These are phyloP conservation scores for Bambusicola thoracicus DNA, from an alignment of 2,113 vertebrate genomes.

Conservation along the genomic window DNA sequence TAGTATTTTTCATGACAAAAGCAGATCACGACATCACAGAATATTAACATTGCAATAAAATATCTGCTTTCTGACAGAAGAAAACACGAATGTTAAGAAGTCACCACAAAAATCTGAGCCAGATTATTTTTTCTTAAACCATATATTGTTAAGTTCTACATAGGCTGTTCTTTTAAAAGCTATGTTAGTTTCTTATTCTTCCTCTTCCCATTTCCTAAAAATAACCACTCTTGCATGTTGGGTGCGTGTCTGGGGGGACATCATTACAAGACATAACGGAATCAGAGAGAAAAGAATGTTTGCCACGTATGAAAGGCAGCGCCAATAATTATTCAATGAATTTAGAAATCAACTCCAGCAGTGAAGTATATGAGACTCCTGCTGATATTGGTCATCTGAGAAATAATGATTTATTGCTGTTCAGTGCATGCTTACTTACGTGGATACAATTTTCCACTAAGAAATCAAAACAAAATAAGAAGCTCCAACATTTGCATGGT, in stretches of 20 bases:
- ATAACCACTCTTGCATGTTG: neutral
- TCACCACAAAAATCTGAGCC: neutral
- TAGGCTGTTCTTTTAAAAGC: neutral
- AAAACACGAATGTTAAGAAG: neutral
- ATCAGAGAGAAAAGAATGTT: constrained; percentile 66
- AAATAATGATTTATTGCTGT: constrained; percentile 82
- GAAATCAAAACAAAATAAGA: constrained; percentile 76
- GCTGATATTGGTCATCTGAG: constrained; percentile 81
- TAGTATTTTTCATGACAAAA: neutral
- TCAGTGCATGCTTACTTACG: constrained; percentile 72
- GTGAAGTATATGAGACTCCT: constrained; percentile 78
- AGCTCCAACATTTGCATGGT: constrained; percentile 54
- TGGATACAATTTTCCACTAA: constrained; percentile 73
- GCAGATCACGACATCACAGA: neutral
- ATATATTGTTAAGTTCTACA: neutral
- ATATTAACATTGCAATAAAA: neutral
- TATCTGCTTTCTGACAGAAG: neutral
- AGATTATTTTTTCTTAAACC: neutral
- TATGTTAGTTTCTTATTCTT: neutral
- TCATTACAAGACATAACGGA: constrained; percentile 47
- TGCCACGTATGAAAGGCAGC: constrained; percentile 71
- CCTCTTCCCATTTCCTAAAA: neutral
- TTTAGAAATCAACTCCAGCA: constrained; percentile 79
- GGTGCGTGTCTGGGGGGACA: neutral
- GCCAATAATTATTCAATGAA: constrained; percentile 84